These are phyloP conservation scores for Nyctereutes procyonoides DNA, from an alignment of 2,113 vertebrate species.

Conservation along the genomic window DNA sequence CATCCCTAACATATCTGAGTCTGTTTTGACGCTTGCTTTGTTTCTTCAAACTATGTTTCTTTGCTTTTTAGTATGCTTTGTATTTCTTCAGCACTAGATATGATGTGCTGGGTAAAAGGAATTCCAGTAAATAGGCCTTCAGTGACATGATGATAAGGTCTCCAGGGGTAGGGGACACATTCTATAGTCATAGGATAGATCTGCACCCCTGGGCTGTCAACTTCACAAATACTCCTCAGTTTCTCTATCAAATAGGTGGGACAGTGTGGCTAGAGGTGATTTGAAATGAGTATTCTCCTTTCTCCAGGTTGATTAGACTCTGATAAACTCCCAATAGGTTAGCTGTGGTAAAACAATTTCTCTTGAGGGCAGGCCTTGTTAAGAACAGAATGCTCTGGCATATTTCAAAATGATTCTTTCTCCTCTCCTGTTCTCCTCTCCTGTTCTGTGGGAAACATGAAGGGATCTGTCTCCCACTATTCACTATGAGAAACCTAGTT, in stretches of 20 bases:
- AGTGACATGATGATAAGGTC: not conserved
- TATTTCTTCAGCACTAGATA: not conserved
- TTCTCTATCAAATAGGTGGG: not conserved
- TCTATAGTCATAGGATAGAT: not conserved
- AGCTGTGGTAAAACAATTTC: not conserved
- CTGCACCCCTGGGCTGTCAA: not conserved
- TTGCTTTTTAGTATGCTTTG: not conserved
- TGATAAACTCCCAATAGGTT: not conserved
- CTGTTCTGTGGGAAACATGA: not conserved
- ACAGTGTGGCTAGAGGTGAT: not conserved
- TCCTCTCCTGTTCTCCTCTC: too few species aligned
- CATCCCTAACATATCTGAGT: not conserved
- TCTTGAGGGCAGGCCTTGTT: not conserved
- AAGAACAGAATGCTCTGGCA: not conserved
- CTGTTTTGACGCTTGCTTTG: not conserved
- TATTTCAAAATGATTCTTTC: not conserved
- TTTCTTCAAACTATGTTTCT: not conserved
- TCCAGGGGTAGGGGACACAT: rapidly evolving
- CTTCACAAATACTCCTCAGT: not conserved
- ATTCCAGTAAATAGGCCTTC: not conserved
- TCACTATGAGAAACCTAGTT: not conserved
- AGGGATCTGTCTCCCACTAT: not conserved
- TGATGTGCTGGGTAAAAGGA: not conserved
- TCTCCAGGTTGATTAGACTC: not conserved
- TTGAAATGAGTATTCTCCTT: not conserved